Evolutionary conservation across 2,888 invertebrate species (phyloP), one percentile per base, ranked within the genome.

Genomic region (Lasioglossum zephyrum): DNA sequence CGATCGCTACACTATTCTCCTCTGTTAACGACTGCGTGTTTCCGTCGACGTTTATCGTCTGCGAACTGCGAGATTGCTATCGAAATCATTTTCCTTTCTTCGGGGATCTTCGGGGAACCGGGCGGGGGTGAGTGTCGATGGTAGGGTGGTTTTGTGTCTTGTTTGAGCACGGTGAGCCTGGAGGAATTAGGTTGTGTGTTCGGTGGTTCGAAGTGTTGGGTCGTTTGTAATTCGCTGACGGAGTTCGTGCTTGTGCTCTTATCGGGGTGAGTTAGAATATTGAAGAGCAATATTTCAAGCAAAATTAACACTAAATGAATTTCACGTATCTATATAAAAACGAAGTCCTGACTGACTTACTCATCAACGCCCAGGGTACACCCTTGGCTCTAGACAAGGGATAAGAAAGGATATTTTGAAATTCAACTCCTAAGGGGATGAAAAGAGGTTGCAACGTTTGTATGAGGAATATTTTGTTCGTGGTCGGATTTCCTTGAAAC

Each of bases 21-120:
- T 76, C 72, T n/a, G 41, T 26, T n/a, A 39, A 36, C 22, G 13
- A 74, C 13, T 18, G 31, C n/a, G 44, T 41, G 41, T 44, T 72
- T 44, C 26, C 44, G 73, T 18, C 47, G 47, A 73, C 26, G 72
- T 41, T 72, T 72, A 41, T 72, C 72, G 41, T 26, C 44, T 44
- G 44, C 72, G 44, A 72, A 72, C 72, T 41, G 44, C 44, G 44
- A 69, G 69, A 69, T 69, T 22, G 69, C 39, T 69, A 39, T 69
- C 69, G 36, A 36, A 39, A 11, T 22, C 22, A 36, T 69, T 69
- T 69, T 66, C 66, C 36, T 66, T 69, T 41, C 22, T 39, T 69
- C 69, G 41, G 39, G 4, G 69, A 3, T 22, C 4, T n/a, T 36
- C 31, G 31, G 66, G 36, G 36, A 18, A 18, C 22, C 18, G 63